Conservation (phyloP, 2,888 invertebrate genomes). For the Lasioglossum morio region DNA sequence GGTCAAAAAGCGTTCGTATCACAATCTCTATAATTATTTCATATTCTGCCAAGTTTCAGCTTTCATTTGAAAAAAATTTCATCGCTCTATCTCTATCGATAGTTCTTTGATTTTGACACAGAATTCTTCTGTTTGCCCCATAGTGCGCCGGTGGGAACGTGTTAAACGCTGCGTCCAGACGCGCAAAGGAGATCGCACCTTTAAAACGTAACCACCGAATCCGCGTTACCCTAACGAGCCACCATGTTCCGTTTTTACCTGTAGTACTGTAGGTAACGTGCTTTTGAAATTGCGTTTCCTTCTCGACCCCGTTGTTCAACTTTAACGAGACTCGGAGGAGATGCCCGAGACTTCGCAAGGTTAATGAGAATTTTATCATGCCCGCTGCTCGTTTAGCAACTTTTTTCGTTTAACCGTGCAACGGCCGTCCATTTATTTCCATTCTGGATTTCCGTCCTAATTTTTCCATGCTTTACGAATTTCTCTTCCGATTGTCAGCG, state of each 20-base stretch:
- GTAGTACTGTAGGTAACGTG: not conserved
- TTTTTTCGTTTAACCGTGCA: not conserved
- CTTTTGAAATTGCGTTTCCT: not conserved
- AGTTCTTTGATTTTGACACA: too few species aligned
- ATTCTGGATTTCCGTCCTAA: not conserved
- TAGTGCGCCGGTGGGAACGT: too few species aligned
- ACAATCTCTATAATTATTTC: too few species aligned
- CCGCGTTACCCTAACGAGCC: not conserved
- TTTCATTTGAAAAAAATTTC: too few species aligned
- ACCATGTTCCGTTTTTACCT: not conserved
- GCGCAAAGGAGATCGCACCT: too few species aligned
- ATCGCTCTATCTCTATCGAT: too few species aligned
- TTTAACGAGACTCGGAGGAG: not conserved
- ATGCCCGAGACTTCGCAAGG: not conserved
- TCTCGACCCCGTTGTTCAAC: not conserved
- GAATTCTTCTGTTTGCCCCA: too few species aligned
- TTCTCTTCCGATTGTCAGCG: not conserved
- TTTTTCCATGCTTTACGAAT: not conserved
- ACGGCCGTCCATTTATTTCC: not conserved
- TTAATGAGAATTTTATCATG: constrained; percentile 13
- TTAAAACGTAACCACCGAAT: not conserved
- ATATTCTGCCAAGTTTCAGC: too few species aligned
- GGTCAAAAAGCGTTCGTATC: too few species aligned
- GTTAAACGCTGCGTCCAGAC: too few species aligned
- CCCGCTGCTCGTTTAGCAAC: not conserved